phyloP scores from a whole-genome alignment of 2,888 invertebrate genomes.

The Tachina lurida region DNA sequence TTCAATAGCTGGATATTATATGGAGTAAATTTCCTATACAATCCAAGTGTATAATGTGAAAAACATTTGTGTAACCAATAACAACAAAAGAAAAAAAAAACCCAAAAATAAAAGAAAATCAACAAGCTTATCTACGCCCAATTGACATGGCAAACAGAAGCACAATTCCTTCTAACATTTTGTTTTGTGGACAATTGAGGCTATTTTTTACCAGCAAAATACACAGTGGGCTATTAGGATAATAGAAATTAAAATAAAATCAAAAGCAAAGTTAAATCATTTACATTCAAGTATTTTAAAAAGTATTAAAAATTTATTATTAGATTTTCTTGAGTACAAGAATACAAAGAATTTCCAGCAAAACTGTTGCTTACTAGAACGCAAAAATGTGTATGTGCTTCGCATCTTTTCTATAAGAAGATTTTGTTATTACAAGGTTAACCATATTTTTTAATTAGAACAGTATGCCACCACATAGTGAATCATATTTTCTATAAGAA shows the following conservation, averaged over 20 bases:
- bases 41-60: not conserved
- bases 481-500: no score
- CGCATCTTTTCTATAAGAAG: no score
- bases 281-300: no score
- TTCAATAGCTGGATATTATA: not conserved
- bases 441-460: no score
- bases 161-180: constrained; percentile 13
- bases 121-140: constrained; percentile 48
- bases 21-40: not conserved
- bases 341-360: no score
- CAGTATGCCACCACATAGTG: no score
- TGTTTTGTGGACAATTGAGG: constrained; percentile 11
- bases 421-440: no score
- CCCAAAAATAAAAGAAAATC: not conserved
- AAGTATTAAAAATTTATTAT: no score
- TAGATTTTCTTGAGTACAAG: no score
- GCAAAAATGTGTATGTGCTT: no score
- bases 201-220: not conserved
- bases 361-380: no score
- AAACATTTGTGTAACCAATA: not conserved
- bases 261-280: no score
- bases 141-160: constrained; percentile 54
- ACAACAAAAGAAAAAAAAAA: not conserved
- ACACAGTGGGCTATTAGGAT: not conserved
- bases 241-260: not conserved